Evolutionary conservation across 2,797 vertebrate species (phyloP).

Genomic region (Etheostoma perlongum): DNA sequence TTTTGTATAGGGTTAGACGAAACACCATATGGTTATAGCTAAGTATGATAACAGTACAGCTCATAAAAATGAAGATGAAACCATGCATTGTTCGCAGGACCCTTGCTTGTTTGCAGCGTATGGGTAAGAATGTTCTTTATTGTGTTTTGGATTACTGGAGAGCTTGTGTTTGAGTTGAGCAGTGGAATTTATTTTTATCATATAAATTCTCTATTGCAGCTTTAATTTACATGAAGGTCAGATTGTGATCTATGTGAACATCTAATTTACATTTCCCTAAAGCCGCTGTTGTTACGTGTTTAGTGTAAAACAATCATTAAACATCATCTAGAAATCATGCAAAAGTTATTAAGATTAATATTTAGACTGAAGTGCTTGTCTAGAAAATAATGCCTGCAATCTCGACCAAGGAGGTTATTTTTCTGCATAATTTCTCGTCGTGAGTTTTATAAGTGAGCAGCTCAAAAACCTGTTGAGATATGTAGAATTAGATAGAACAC

Average conservation of each 20-base stretch:
- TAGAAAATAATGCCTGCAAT: not conserved
- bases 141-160: not conserved
- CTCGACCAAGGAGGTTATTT: not conserved
- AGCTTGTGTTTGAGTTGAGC: not conserved
- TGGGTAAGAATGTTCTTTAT: slow-evolving; percentile 50
- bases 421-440: not conserved
- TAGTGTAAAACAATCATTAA: not conserved
- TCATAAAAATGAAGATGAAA: slow-evolving; percentile 11
- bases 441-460: not conserved
- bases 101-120: not conserved
- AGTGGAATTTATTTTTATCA: not conserved
- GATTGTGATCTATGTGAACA: not conserved
- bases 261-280: not conserved
- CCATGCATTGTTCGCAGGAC: not conserved
- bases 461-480: not conserved
- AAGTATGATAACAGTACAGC: slow-evolving; percentile 1
- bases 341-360: not conserved
- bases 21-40: slow-evolving; percentile 17
- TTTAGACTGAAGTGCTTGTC: not conserved
- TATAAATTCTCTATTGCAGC: not conserved
- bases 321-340: not conserved
- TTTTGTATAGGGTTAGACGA: not conserved
- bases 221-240: too few species aligned
- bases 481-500: not conserved
- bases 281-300: not conserved